Evolutionary conservation across 2,797 vertebrate species (phyloP), one percentile per base, ranked within the genome.

Genomic region (Xiphophorus birchmanni): DNA sequence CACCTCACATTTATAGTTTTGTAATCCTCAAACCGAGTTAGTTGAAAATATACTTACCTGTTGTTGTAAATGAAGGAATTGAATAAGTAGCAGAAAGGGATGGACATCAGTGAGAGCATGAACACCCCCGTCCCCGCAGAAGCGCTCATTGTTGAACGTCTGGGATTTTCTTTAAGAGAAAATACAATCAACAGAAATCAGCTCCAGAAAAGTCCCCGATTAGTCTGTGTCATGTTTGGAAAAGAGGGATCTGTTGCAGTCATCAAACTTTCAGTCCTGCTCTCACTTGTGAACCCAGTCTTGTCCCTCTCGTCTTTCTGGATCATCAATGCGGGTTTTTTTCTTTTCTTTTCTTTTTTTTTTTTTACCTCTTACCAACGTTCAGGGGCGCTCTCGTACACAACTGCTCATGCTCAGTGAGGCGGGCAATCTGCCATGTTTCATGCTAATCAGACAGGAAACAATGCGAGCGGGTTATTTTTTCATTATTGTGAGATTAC

Each of bases 101-200:
- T 97, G 87, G 98, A 97, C 86, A 96, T 96, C 82, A 98, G 90
- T 73, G 97, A 98, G 85, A 99, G 87, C 42, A 97, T 90, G 87
- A 99, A 99, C 84, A 97, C 97, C 54, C 97, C 96, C 1, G 97
- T 98, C 88, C 97, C 97, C 4, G 97, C 96, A 58, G 97, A 96
- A 73, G 96, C 97, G 80, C 95, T 97, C 97, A 97, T 97, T 73
- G 80, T 26, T 85, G 85, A 84, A 78, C 40, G 8, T 11, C n/a
- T 75, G 60, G 15, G 32, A 74, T 29, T 75, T 40, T 32, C 4
- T 45, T n/a, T 5, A 60, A 74, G 73, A 0, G 37, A 32, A 63
- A 29, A 73, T 26, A 11, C 17, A 58, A 40, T 32, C 21, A 26
- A 67, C 80, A 65, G 2, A 29, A 75, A 32, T 63, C 37, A 75